Conservation (phyloP, 2,113 vertebrate genomes). For the Notarius lentiginosus region DNA sequence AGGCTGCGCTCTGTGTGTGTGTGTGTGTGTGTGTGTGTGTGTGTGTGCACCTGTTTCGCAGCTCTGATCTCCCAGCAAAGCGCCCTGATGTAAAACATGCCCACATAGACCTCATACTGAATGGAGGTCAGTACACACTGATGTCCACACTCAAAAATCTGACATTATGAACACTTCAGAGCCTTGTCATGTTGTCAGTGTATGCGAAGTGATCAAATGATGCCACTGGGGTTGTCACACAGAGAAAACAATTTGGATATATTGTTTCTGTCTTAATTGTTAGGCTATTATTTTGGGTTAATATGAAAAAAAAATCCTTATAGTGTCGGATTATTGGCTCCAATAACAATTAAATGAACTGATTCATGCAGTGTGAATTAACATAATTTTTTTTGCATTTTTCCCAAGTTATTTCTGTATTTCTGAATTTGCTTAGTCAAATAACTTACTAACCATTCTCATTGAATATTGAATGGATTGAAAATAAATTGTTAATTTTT, state of each 20-base stretch:
- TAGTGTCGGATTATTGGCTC: not conserved
- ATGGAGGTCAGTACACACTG: constrained; percentile 19
- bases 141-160: constrained; percentile 38
- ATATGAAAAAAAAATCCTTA: not conserved
- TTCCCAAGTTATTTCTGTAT: not conserved
- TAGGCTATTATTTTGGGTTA: not conserved
- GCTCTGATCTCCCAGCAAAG: constrained; percentile 46
- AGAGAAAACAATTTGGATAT: not conserved
- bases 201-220: not conserved
- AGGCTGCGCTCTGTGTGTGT: constrained; percentile 51
- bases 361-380: not conserved
- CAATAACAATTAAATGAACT: not conserved
- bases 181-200: constrained; percentile 3
- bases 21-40: constrained; percentile 2
- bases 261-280: not conserved
- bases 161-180: constrained; percentile 36
- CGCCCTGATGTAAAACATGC: constrained; percentile 44
- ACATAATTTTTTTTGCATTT: not conserved
- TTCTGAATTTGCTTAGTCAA: not conserved
- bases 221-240: not conserved
- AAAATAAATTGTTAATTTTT: not conserved
- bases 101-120: constrained; percentile 45
- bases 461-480: not conserved
- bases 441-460: not conserved
- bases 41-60: constrained; percentile 64